Evolutionary conservation across 2,797 vertebrate species (phyloP).

Genomic region (Margarornis squamiger): DNA sequence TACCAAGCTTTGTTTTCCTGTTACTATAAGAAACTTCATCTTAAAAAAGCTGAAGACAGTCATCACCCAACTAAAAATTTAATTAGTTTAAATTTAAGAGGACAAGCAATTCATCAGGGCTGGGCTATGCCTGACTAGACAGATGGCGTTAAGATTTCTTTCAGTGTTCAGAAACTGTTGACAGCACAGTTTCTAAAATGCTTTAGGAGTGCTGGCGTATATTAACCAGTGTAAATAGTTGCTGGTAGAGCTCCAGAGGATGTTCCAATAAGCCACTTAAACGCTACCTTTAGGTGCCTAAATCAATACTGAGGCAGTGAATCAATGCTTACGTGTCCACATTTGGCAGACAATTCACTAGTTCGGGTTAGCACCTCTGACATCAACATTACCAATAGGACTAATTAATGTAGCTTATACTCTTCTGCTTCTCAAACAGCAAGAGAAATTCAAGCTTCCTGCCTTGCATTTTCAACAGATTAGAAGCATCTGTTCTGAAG

Average conservation of each 20-base stretch:
- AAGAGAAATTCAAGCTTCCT: background rate
- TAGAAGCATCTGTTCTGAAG: background rate
- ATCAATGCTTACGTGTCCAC: fast-evolving
- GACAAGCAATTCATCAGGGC: background rate
- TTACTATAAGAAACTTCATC: background rate
- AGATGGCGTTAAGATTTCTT: background rate
- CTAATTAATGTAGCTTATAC: background rate
- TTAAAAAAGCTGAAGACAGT: background rate
- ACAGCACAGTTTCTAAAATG: background rate
- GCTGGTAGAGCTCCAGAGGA: background rate
- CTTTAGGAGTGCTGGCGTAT: background rate
- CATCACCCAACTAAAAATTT: background rate
- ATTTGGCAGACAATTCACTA: background rate
- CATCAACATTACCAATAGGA: background rate
- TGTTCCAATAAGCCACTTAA: background rate
- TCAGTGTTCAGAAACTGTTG: background rate
- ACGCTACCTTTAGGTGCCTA: background rate
- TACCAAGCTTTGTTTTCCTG: background rate
- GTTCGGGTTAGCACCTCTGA: background rate
- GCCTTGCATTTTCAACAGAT: background rate
- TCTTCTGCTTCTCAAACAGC: background rate
- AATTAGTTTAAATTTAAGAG: background rate
- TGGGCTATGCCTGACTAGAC: background rate
- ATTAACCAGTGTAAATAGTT: background rate
- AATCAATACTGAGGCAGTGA: background rate